Base-by-base conservation (phyloP, 1,140 invertebrate species). In the Listronotus bonariensis region DNA sequence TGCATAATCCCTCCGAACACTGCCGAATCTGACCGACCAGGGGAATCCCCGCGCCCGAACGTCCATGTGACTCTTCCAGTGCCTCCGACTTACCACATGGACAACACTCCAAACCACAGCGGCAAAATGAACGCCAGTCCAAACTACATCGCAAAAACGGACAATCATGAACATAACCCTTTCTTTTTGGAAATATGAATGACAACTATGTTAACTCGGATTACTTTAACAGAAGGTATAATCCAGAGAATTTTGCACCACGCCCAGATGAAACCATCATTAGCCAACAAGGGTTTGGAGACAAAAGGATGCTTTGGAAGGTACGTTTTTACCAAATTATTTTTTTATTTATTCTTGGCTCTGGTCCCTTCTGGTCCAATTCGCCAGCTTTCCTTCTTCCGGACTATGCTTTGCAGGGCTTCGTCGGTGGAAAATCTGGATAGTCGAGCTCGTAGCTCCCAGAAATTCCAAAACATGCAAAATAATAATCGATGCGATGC, bases 191-290 rank as follows among this genome's bases (percentile, higher is more conserved):
- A 6, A 69, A 69, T 43, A 20, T 74, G 2, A 71, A 55, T 15
- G 71, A 74, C 38, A 69, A 71, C 42, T 72, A 72, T 43, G 68
- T 68, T 7, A 71, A 65, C 26, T 52, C 65, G 1, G 74, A 75
- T 59, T 74, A 70, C 56, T 76, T 76, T 43, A 67, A 63, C 48
- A 26, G 63, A n/a, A 56, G 70, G 14, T 76, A 76, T 54, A 74
- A 74, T 41, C 73, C 73, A 4, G 72, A 73, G 7, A 73, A 70
- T 64, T 76, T 74, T 20, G 43, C 32, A 6, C 20, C 36, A 12
- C 31, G 53, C 6, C 53, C 34, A 10, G 55, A 48, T 5, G 20
- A 26, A 5, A 3, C 20, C 20, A 5, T 31, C 6, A 43, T 17
- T n/a, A 40, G 15, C 6, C 12, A 14, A 12, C 14, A 49, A 14